Evolutionary conservation across 2,888 invertebrate species (phyloP).

Genomic region (Xanthorhoe designata): DNA sequence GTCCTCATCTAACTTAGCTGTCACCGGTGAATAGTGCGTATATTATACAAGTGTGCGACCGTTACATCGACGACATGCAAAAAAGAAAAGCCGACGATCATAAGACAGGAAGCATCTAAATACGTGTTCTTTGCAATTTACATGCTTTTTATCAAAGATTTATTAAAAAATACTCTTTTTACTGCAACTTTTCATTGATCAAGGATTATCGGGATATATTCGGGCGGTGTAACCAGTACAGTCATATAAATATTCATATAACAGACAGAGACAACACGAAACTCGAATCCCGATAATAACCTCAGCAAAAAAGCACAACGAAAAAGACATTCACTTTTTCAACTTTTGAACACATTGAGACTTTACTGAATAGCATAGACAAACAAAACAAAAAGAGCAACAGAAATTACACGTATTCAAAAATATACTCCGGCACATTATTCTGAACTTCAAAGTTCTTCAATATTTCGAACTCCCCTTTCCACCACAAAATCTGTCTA

Average conservation of each 20-base stretch:
- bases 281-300: neutral
- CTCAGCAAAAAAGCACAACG: neutral
- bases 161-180: neutral
- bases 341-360: neutral
- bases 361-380: neutral
- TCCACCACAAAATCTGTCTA: neutral
- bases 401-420: neutral
- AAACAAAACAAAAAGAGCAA: constrained; percentile 1
- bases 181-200: neutral
- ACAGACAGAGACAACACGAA: neutral
- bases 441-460: neutral
- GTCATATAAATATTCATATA: neutral
- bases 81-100: constrained; percentile 84
- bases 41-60: constrained; percentile 82
- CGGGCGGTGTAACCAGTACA: neutral
- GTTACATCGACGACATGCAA: constrained; percentile 82
- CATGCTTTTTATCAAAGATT: constrained; percentile 62
- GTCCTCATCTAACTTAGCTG: constrained; percentile 86
- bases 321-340: neutral
- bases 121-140: constrained; percentile 59
- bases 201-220: neutral
- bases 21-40: constrained; percentile 81
- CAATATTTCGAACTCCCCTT: neutral
- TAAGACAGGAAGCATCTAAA: constrained; percentile 71
- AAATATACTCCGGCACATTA: neutral